A percentile compares a stretch with the other conserved stretches of the same genome.
Conservation (phyloP, 2,797 vertebrate species). For the Staurois parvus region DNA sequence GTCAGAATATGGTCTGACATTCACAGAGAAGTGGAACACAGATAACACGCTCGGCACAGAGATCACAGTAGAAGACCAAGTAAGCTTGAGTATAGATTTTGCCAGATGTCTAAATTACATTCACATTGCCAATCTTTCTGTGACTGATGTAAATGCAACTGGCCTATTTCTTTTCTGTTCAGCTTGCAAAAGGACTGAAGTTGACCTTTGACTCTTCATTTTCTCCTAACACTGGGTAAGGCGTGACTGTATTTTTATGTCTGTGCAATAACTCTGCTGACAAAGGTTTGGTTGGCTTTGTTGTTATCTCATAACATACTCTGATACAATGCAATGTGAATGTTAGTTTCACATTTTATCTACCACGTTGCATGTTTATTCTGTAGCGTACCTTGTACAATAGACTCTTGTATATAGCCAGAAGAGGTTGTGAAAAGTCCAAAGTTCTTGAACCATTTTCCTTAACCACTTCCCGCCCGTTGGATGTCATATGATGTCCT, state of each 20-base stretch:
- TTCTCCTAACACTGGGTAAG: constrained; percentile 97
- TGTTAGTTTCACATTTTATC: no score
- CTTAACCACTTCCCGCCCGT: no score
- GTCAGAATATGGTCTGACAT: constrained; percentile 91
- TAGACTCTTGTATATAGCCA: no score
- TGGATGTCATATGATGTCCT: no score
- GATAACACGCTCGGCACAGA: constrained; percentile 95
- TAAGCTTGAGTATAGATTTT: constrained; percentile 60
- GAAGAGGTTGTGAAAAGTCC: no score
- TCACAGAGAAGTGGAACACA: constrained; percentile 97
- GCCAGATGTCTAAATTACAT: not conserved
- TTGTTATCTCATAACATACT: not conserved
- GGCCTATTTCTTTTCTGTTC: constrained; percentile 69
- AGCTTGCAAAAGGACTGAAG: constrained; percentile 93
- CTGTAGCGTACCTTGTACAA: no score
- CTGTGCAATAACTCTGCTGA: not conserved
- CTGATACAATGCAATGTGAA: no score
- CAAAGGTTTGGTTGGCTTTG: not conserved
- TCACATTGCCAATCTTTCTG: constrained; percentile 1
- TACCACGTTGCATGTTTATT: no score
- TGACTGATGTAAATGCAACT: constrained; percentile 62
- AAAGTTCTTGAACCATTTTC: no score
- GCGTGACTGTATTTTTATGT: not conserved
- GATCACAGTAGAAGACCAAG: constrained; percentile 93
- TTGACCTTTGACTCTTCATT: constrained; percentile 96